These are phyloP conservation scores for Lasioglossum pauxillum DNA, from an alignment of 2,888 invertebrate genomes.

Conservation along the genomic window DNA sequence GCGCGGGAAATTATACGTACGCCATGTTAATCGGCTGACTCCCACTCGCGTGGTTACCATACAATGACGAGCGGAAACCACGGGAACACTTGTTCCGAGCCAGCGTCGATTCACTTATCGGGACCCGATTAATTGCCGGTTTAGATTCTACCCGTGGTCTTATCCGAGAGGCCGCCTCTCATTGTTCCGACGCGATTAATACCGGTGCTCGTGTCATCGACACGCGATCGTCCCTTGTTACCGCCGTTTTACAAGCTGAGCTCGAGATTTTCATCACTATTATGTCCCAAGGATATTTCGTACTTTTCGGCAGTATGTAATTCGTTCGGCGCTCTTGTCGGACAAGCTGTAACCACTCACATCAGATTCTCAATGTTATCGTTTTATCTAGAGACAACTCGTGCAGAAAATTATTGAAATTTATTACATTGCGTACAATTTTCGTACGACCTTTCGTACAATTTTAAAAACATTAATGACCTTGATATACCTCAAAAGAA, in stretches of 20 bases:
- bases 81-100: conserved; percentile 7
- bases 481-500: too few relatives aligned
- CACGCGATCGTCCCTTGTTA: neutral
- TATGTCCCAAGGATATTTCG: neutral
- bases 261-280: neutral
- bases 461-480: too few relatives aligned
- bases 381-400: neutral
- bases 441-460: too few relatives aligned
- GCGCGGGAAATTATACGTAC: conserved; percentile 55
- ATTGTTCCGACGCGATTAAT: neutral
- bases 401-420: too few relatives aligned
- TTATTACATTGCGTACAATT: too few relatives aligned
- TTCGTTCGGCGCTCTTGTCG: neutral
- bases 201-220: neutral
- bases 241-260: neutral
- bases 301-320: neutral
- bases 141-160: neutral
- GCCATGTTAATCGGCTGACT: conserved; percentile 42
- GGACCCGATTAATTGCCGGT: conserved; percentile 17
- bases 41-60: conserved; percentile 63
- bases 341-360: neutral
- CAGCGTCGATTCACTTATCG: conserved; percentile 25
- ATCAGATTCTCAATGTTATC: neutral
- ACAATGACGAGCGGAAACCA: conserved; percentile 55
- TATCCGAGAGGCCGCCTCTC: neutral